Conservation (phyloP, 2,113 vertebrate genomes). For the Psittacula cyanocephala region DNA sequence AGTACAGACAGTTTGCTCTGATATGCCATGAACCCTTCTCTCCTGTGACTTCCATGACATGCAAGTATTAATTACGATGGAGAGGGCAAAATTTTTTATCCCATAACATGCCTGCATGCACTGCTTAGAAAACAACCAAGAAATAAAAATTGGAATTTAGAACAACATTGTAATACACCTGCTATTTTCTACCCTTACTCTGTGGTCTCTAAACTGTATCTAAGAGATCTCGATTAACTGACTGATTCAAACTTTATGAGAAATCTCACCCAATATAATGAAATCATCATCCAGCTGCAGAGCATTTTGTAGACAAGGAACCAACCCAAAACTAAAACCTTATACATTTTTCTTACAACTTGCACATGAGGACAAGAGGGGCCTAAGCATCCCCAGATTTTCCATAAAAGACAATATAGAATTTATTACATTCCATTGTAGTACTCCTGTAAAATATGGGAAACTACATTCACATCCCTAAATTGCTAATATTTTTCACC, state of each 20-base stretch:
- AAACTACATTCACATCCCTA: not conserved
- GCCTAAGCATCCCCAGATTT: not conserved
- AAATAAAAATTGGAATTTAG: not conserved
- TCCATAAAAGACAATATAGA: not conserved
- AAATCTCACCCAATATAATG: not conserved
- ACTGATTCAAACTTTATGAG: not conserved
- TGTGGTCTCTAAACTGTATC: not conserved
- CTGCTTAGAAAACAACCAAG: not conserved
- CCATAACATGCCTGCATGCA: not conserved
- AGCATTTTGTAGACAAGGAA: not conserved
- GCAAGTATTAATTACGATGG: not conserved
- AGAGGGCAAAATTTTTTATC: not conserved
- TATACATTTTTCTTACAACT: not conserved
- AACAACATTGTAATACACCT: not conserved
- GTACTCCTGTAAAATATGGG: not conserved
- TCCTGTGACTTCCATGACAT: not conserved
- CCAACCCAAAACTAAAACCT: not conserved
- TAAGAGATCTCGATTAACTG: not conserved
- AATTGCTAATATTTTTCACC: not conserved
- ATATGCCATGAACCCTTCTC: not conserved
- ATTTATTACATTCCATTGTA: not conserved
- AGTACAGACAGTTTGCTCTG: not conserved
- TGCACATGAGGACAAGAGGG: not conserved
- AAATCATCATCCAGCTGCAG: not conserved
- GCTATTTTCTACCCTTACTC: not conserved